phyloP scores from a whole-genome alignment of 2,113 vertebrate species.

The Salvelinus namaycush region DNA sequence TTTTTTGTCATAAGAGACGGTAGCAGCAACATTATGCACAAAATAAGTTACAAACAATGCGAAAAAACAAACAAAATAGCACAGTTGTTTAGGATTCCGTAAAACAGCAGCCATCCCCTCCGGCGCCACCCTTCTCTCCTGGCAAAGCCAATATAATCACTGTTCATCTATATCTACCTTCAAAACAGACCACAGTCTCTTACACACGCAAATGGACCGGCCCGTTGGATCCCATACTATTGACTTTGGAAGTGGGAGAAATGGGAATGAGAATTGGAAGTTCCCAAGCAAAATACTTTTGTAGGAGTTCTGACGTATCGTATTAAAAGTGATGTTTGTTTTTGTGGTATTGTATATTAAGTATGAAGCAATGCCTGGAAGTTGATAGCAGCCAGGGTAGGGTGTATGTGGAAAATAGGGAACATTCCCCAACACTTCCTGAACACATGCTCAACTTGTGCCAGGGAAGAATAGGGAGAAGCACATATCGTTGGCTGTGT shows the following conservation, averaged over 20 bases:
- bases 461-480: no score
- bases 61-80: no score
- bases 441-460: background rate
- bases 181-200: constrained; percentile 46
- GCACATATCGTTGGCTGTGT: no score
- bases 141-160: constrained; percentile 60
- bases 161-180: constrained; percentile 48
- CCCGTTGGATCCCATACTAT: constrained; percentile 57
- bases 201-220: constrained; percentile 49
- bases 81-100: constrained; percentile 5
- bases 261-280: constrained; percentile 30
- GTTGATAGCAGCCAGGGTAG: background rate
- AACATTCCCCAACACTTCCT: background rate
- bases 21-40: no score
- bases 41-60: no score
- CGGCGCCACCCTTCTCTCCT: constrained; percentile 24
- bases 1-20: no score
- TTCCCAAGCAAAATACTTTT: constrained; percentile 55
- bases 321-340: constrained; percentile 41
- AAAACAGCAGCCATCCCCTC: no score
- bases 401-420: constrained; percentile 8
- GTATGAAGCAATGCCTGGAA: constrained; percentile 24
- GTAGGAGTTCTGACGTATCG: constrained; percentile 49
- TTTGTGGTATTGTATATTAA: constrained; percentile 42
- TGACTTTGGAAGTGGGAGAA: constrained; percentile 63